phyloP scores from a whole-genome alignment of 2,113 vertebrate species.

The Myotis yumanensis region DNA sequence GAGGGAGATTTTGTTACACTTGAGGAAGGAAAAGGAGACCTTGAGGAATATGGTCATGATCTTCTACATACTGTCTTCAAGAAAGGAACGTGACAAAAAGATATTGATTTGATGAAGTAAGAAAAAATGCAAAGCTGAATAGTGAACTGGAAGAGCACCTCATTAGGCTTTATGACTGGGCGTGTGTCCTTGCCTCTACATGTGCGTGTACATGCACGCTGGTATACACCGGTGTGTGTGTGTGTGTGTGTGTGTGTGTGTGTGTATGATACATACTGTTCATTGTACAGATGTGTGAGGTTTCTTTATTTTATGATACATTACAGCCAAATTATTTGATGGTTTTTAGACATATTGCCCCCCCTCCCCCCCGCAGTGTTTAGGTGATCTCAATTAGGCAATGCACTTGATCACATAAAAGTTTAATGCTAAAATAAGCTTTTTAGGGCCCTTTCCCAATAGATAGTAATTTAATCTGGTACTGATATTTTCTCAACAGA shows the following conservation, averaged over 20 bases:
- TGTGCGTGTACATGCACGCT: background rate
- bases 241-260: too few relatives aligned
- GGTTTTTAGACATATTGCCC: slow-evolving; percentile 89
- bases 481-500: too few relatives aligned
- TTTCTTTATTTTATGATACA: too few relatives aligned
- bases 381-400: slow-evolving; percentile 82
- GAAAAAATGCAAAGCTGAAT: too few relatives aligned
- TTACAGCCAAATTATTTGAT: slow-evolving; percentile 86
- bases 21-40: too few relatives aligned
- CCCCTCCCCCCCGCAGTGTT: slow-evolving; percentile 82
- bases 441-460: slow-evolving; percentile 86
- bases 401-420: slow-evolving; percentile 81
- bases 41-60: too few relatives aligned
- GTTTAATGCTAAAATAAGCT: slow-evolving; percentile 83
- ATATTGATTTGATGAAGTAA: too few relatives aligned
- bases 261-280: slow-evolving; percentile 80
- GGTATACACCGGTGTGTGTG: background rate
- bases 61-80: too few relatives aligned
- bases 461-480: slow-evolving; percentile 86
- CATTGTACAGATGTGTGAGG: slow-evolving; percentile 86
- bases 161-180: slow-evolving; percentile 49
- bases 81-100: too few relatives aligned
- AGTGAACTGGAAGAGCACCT: too few relatives aligned
- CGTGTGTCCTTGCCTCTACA: slow-evolving; percentile 52
- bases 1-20: too few relatives aligned